Evolutionary conservation across 1,140 invertebrate genomes (phyloP).

Genomic region (Zaprionus taronus): DNA sequence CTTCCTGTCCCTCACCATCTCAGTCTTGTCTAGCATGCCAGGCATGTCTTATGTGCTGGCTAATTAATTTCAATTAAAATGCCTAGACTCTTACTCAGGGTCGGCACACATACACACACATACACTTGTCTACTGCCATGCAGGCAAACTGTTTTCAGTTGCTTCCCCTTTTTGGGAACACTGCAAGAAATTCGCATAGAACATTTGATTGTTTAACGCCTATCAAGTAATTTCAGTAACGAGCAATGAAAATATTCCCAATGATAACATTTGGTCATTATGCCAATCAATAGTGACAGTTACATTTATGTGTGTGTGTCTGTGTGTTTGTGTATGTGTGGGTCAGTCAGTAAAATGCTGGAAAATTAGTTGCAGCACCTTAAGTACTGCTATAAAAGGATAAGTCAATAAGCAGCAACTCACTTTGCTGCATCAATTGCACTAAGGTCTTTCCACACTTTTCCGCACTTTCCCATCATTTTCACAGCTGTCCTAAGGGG

Average conservation of each 20-base stretch:
- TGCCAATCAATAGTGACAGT: conserved; percentile 16
- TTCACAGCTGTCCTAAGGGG: not conserved
- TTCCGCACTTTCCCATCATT: conserved; percentile 2
- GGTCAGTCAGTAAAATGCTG: not conserved
- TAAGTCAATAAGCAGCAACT: not conserved
- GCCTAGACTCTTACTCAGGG: conserved; percentile 67
- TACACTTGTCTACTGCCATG: not conserved
- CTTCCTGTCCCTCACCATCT: not conserved
- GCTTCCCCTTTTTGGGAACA: not conserved
- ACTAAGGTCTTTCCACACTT: not conserved
- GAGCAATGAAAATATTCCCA: conserved; percentile 16
- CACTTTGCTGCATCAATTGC: not conserved
- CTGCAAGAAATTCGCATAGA: conserved; percentile 57
- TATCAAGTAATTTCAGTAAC: conserved; percentile 60
- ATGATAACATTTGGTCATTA: conserved; percentile 47
- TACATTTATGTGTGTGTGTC: too few species aligned
- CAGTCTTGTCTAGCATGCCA: conserved; percentile 56
- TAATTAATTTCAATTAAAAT: conserved; percentile 83
- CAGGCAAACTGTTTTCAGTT: not conserved
- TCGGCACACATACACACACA: not conserved
- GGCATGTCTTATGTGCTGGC: conserved; percentile 60
- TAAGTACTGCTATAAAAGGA: not conserved
- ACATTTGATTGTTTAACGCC: conserved; percentile 76
- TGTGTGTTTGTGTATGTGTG: not conserved
- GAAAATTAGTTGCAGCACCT: not conserved